phyloP scores from a whole-genome alignment of 2,113 vertebrate species.

The Natator depressus region DNA sequence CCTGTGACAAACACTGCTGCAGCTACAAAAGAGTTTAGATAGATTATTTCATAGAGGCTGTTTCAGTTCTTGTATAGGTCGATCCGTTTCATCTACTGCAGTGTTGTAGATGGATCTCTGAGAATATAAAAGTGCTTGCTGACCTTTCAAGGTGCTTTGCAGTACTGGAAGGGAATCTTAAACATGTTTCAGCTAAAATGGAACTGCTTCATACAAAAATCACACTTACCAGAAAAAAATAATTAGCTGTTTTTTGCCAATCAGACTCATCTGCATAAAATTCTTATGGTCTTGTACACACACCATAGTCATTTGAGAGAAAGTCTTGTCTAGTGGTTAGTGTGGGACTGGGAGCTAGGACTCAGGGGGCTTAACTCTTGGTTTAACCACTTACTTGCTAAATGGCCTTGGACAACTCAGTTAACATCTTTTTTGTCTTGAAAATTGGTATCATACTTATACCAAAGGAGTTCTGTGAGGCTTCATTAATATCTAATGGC shows the following conservation, averaged over 20 bases:
- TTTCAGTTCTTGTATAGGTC: constrained; percentile 45
- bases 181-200: constrained; percentile 32
- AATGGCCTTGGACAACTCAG: rapidly evolving
- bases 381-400: background rate
- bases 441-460: rapidly evolving
- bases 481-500: background rate
- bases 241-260: rapidly evolving
- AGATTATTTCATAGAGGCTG: background rate
- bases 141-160: constrained; percentile 69
- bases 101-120: background rate
- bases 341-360: background rate
- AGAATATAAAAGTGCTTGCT: background rate
- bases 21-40: constrained; percentile 29
- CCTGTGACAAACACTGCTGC: constrained; percentile 27
- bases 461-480: rapidly evolving
- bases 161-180: constrained; percentile 57
- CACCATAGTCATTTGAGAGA: background rate
- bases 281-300: background rate
- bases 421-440: background rate
- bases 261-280: background rate
- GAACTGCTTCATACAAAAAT: background rate
- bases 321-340: rapidly evolving
- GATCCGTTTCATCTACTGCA: constrained; percentile 39
- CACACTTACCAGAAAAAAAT: background rate
- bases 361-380: background rate